These are phyloP conservation scores for Drosophila meridionalis DNA, from an alignment of 2,888 invertebrate genomes.

Conservation along the genomic window DNA sequence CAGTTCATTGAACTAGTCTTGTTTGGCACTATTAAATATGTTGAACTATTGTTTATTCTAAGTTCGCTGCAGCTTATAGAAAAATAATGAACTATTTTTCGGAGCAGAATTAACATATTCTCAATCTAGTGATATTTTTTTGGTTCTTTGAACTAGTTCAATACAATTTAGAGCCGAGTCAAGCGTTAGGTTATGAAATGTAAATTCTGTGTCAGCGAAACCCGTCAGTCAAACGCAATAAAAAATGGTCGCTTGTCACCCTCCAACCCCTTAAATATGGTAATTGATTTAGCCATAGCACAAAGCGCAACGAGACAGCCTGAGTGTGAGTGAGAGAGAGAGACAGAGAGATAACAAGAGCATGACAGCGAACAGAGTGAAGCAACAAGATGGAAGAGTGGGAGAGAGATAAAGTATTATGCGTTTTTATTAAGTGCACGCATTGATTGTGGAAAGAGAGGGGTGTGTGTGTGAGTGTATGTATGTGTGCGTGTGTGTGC, in stretches of 20 bases:
- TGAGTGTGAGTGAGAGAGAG: not conserved
- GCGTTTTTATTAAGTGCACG: constrained; percentile 29
- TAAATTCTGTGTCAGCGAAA: not conserved
- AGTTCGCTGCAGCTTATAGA: too few relatives aligned
- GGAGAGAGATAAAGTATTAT: constrained; percentile 14
- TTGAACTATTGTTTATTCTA: too few relatives aligned
- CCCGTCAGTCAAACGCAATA: not conserved
- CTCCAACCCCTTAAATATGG: not conserved
- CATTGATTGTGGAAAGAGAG: not conserved
- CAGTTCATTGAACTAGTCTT: not conserved
- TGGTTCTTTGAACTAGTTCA: constrained; percentile 11
- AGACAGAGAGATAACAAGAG: not conserved
- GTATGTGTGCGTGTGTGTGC: not conserved
- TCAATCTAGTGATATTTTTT: not conserved
- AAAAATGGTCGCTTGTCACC: constrained; percentile 10
- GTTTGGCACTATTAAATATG: too few relatives aligned
- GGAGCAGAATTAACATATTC: not conserved
- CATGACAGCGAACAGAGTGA: not conserved
- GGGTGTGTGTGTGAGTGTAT: not conserved
- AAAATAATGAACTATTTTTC: not conserved
- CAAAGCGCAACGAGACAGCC: not conserved
- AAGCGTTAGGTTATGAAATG: not conserved
- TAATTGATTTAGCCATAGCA: constrained; percentile 7
- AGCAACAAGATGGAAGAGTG: not conserved
- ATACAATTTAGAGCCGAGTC: not conserved